A percentile compares a stretch with the other conserved stretches of the same genome.
phyloP scores from a whole-genome alignment of 2,888 invertebrate species.

The Mythimna impura region DNA sequence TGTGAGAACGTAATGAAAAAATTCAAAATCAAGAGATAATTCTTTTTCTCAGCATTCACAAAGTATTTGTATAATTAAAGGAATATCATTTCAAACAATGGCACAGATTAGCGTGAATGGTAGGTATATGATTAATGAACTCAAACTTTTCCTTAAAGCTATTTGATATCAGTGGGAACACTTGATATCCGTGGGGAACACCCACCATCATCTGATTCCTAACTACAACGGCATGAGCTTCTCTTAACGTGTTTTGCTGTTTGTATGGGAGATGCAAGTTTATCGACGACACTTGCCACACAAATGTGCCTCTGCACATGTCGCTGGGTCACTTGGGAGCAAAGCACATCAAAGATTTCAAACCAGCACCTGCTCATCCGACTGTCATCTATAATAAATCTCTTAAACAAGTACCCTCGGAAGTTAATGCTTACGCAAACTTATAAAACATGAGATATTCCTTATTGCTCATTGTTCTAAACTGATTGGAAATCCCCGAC shows the following conservation, averaged over 20 bases:
- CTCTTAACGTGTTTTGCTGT: not conserved
- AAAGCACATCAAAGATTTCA: not conserved
- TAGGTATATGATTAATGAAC: slow-evolving; percentile 26
- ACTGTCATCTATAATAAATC: slow-evolving; percentile 5
- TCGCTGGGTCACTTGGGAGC: not conserved
- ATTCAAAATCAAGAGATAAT: slow-evolving; percentile 65
- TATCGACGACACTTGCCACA: not conserved
- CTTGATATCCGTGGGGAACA: not conserved
- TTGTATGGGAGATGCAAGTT: not conserved
- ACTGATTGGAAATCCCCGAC: slow-evolving; percentile 35
- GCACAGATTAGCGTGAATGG: slow-evolving; percentile 23
- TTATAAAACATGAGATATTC: slow-evolving; percentile 50
- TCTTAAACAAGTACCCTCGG: slow-evolving; percentile 29
- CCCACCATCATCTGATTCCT: not conserved
- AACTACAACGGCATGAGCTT: not conserved
- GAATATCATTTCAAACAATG: slow-evolving; percentile 52
- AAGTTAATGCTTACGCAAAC: slow-evolving; percentile 45
- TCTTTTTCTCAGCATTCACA: slow-evolving; percentile 67
- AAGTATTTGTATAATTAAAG: slow-evolving; percentile 52
- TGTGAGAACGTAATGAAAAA: slow-evolving; percentile 77
- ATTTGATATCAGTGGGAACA: not conserved
- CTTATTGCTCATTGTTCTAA: slow-evolving; percentile 58
- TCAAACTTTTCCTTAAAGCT: slow-evolving; percentile 19
- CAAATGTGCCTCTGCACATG: not conserved
- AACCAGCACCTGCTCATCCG: not conserved